Evolutionary conservation across 2,888 invertebrate genomes (phyloP).

Genomic region (Apodemia zela): DNA sequence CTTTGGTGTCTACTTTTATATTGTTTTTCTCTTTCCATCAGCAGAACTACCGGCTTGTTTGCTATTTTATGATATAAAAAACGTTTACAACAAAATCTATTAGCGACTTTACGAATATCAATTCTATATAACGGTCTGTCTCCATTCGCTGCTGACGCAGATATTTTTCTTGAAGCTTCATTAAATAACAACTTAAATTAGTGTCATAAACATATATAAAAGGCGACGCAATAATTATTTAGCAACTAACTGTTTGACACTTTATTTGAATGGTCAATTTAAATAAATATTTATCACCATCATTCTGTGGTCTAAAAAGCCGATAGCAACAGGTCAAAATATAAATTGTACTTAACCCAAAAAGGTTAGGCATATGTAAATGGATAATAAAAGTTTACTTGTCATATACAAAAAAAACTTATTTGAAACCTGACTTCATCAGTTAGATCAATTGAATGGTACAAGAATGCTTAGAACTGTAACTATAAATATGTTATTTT

Average conservation of each 20-base stretch:
- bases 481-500: too few species aligned
- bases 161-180: constrained; percentile 14
- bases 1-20: too few species aligned
- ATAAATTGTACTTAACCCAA: constrained; percentile 10
- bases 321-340: constrained; percentile 2
- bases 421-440: too few species aligned
- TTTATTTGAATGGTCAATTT: constrained; percentile 12
- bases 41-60: too few species aligned
- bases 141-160: neutral
- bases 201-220: constrained; percentile 36
- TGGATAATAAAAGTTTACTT: too few species aligned
- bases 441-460: too few species aligned
- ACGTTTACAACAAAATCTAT: neutral
- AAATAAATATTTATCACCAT: constrained; percentile 12
- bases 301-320: neutral
- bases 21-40: too few species aligned
- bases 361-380: neutral
- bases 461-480: too few species aligned
- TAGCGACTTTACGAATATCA: neutral
- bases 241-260: constrained; percentile 33
- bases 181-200: constrained; percentile 44
- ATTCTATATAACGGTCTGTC: neutral
- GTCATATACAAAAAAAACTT: too few species aligned
- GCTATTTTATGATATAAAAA: too few species aligned
- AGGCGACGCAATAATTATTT: constrained; percentile 35